Percentiles rank a stretch among this genome's conserved stretches.
Evolutionary conservation across 1,140 invertebrate species (phyloP).

Genomic region (Micrasema minimum): DNA sequence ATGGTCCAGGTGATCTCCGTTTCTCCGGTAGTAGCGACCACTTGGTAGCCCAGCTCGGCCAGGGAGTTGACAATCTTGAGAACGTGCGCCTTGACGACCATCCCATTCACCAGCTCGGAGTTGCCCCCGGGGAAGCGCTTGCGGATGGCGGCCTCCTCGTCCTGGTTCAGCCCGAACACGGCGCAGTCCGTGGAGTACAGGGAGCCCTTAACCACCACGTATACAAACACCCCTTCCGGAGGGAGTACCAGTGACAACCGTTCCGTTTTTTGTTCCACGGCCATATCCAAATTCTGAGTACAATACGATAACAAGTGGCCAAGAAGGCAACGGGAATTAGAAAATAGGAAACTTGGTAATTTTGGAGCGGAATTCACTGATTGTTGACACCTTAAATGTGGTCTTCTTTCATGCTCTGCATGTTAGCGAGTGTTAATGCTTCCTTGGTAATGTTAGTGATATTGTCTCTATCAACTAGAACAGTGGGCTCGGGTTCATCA

Average conservation of each 20-base stretch:
- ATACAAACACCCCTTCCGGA: conserved; percentile 69
- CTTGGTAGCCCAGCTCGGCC: conserved; percentile 79
- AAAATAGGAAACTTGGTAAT: too few species aligned
- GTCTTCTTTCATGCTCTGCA: conserved; percentile 62
- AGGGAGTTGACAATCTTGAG: conserved; percentile 77
- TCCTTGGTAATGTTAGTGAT: conserved; percentile 71
- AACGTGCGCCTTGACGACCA: conserved; percentile 73
- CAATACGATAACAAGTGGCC: too few species aligned
- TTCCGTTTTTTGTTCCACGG: conserved; percentile 19
- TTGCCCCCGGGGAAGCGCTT: conserved; percentile 75
- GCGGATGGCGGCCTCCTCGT: conserved; percentile 74
- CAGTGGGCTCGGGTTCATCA: conserved; percentile 78
- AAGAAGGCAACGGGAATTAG: too few species aligned
- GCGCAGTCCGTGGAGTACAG: conserved; percentile 76
- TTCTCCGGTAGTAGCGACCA: conserved; percentile 81
- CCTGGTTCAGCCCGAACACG: conserved; percentile 77
- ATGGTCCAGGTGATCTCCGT: conserved; percentile 84
- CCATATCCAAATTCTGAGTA: background rate
- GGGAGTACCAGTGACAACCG: conserved; percentile 37
- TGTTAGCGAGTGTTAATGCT: conserved; percentile 61
- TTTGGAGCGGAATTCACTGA: conserved; percentile 6
- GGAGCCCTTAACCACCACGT: conserved; percentile 82
- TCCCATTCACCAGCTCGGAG: conserved; percentile 71
- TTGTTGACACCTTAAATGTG: conserved; percentile 56
- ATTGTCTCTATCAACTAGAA: conserved; percentile 70